A percentile compares a stretch with the other conserved stretches of the same genome.
Conservation (phyloP, 2,113 vertebrate genomes). For the Urocolius indicus region DNA sequence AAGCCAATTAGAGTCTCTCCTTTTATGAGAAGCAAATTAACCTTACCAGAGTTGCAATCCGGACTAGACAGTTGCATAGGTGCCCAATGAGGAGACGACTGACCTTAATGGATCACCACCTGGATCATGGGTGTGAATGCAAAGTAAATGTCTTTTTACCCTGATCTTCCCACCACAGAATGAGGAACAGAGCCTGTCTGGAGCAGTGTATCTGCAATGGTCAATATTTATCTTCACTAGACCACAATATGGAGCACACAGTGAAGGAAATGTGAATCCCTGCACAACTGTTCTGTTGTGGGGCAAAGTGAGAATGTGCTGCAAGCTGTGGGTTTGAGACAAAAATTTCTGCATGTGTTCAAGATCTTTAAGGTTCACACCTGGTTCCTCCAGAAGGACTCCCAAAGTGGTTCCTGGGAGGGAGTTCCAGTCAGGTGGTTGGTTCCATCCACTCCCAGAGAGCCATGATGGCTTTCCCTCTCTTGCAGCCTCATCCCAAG, state of each 20-base stretch:
- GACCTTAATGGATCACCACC: not conserved
- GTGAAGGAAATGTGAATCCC: not conserved
- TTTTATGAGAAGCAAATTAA: not conserved
- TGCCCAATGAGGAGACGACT: not conserved
- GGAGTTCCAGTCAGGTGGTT: accelerated
- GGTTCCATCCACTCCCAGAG: not conserved
- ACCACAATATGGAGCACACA: not conserved
- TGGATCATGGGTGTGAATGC: not conserved
- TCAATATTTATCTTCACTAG: not conserved
- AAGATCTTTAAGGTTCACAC: not conserved
- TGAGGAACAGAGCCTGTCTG: not conserved
- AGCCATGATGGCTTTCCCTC: not conserved
- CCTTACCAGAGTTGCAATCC: not conserved
- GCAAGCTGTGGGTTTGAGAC: not conserved
- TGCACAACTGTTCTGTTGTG: accelerated
- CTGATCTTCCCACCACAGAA: not conserved
- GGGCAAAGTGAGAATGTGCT: not conserved
- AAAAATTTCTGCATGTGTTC: not conserved
- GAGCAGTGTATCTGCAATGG: not conserved
- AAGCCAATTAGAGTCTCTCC: not conserved
- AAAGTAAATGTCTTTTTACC: not conserved
- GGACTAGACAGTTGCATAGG: not conserved
- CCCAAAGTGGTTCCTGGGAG: not conserved
- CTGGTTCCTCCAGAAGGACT: accelerated
- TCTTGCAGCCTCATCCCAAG: not conserved